Evolutionary conservation across 2,888 invertebrate species (phyloP).

Genomic region (Myopa testacea): DNA sequence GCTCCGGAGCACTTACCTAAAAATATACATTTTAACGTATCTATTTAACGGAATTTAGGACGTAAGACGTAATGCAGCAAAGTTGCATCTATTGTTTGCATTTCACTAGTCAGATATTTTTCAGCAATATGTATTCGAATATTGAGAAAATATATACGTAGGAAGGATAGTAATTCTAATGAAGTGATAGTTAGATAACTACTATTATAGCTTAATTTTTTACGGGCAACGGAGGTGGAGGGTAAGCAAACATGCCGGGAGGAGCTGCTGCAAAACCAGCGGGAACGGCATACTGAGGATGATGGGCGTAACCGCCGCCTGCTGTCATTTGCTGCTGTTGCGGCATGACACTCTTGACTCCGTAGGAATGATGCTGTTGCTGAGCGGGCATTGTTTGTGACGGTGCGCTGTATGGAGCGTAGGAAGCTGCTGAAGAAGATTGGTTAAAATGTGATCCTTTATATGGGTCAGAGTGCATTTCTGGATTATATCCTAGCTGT

Average conservation of each 20-base stretch:
- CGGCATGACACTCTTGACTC: neutral
- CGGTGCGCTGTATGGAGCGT: slow-evolving; percentile 20
- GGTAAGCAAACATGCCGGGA: slow-evolving; percentile 63
- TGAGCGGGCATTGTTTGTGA: slow-evolving; percentile 14
- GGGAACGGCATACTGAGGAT: slow-evolving; percentile 64
- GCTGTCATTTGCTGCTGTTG: slow-evolving; percentile 24
- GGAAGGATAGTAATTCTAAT: slow-evolving; percentile 3
- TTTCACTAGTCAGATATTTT: no score
- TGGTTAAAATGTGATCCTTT: slow-evolving; percentile 54
- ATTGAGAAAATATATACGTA: neutral
- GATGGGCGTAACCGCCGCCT: slow-evolving; percentile 41
- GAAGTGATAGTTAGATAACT: neutral
- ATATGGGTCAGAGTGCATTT: slow-evolving; percentile 36
- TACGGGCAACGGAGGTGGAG: slow-evolving; percentile 67
- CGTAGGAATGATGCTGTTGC: slow-evolving; percentile 48
- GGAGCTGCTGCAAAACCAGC: slow-evolving; percentile 52
- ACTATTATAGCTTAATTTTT: slow-evolving; percentile 58
- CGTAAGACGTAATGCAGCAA: neutral
- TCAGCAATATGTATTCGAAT: neutral
- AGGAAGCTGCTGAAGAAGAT: slow-evolving; percentile 50
- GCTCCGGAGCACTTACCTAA: slow-evolving; percentile 10
- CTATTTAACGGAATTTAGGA: neutral
- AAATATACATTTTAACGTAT: slow-evolving; percentile 2
- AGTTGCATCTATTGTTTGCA: neutral
- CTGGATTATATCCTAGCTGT: slow-evolving; percentile 36